phyloP scores from a whole-genome alignment of 2,797 vertebrate species.

The Halcyon leucocephala region DNA sequence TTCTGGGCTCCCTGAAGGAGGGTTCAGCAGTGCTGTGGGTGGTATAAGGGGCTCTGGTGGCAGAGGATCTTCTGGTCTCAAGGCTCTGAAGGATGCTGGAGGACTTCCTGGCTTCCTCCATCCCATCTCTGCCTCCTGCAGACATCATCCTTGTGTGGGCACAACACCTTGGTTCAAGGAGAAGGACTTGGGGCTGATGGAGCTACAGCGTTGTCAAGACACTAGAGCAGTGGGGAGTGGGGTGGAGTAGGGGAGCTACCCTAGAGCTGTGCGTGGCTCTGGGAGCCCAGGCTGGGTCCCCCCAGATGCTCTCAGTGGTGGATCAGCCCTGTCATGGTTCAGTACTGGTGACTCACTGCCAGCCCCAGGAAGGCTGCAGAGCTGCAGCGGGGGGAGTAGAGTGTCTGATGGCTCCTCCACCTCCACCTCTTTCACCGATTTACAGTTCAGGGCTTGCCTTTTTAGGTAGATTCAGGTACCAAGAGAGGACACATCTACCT shows the following conservation, averaged over 20 bases:
- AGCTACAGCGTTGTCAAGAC: fast-evolving
- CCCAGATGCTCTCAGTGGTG: fast-evolving
- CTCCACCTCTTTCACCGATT: not conserved
- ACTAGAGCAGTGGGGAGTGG: fast-evolving
- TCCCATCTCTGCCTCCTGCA: not conserved
- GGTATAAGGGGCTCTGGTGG: not conserved
- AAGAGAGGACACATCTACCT: not conserved
- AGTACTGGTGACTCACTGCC: not conserved
- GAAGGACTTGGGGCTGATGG: not conserved
- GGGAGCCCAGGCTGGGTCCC: not conserved
- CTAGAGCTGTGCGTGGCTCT: not conserved
- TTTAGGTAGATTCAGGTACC: not conserved
- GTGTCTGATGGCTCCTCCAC: not conserved
- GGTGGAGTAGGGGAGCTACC: no score
- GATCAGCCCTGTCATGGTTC: not conserved
- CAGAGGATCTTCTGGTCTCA: not conserved
- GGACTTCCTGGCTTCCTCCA: not conserved
- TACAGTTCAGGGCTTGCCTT: not conserved
- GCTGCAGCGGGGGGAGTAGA: fast-evolving
- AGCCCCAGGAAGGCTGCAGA: not conserved
- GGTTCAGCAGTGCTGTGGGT: not conserved
- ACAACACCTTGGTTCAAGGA: not conserved
- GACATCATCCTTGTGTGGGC: fast-evolving
- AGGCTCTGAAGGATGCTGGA: not conserved
- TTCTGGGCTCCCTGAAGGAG: not conserved